Evolutionary conservation across 2,888 invertebrate species (phyloP).

Genomic region (Pseudococcus jackbeardsleyi): DNA sequence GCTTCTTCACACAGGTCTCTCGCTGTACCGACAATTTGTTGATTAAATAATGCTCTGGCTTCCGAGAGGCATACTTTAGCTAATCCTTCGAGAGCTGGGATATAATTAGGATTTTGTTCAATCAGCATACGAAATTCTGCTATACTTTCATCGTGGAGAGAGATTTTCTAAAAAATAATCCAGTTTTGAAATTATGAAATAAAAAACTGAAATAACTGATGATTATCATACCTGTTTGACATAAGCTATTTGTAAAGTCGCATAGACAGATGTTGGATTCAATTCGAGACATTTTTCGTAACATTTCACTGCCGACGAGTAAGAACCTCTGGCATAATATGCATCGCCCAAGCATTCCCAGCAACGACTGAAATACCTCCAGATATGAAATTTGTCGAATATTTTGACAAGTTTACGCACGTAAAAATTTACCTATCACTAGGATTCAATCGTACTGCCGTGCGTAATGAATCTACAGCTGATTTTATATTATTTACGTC

Average conservation of each 20-base stretch:
- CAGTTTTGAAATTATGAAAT: neutral
- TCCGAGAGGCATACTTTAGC: slow-evolving; percentile 84
- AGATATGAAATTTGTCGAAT: too few species aligned
- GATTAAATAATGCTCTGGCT: slow-evolving; percentile 77
- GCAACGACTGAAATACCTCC: slow-evolving; percentile 71
- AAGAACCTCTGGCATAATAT: slow-evolving; percentile 90
- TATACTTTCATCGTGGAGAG: slow-evolving; percentile 81
- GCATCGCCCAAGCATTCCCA: slow-evolving; percentile 94
- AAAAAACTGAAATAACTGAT: neutral
- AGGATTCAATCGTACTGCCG: slow-evolving; percentile 78
- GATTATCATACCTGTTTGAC: slow-evolving; percentile 75
- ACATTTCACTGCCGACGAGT: slow-evolving; percentile 88
- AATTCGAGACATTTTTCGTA: slow-evolving; percentile 83
- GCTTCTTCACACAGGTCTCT: slow-evolving; percentile 82
- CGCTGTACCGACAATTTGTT: slow-evolving; percentile 80
- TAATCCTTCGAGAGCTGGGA: slow-evolving; percentile 84
- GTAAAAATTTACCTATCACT: slow-evolving; percentile 75
- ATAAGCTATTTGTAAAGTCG: slow-evolving; percentile 81
- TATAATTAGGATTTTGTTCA: slow-evolving; percentile 73
- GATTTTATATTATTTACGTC: slow-evolving; percentile 71
- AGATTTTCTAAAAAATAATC: slow-evolving; percentile 72
- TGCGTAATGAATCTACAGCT: slow-evolving; percentile 65
- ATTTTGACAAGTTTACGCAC: too few species aligned
- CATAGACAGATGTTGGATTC: slow-evolving; percentile 77
- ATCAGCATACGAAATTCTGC: slow-evolving; percentile 77